Evolutionary conservation across 1,140 invertebrate genomes (phyloP).

Genomic region (Subanguina moxae): DNA sequence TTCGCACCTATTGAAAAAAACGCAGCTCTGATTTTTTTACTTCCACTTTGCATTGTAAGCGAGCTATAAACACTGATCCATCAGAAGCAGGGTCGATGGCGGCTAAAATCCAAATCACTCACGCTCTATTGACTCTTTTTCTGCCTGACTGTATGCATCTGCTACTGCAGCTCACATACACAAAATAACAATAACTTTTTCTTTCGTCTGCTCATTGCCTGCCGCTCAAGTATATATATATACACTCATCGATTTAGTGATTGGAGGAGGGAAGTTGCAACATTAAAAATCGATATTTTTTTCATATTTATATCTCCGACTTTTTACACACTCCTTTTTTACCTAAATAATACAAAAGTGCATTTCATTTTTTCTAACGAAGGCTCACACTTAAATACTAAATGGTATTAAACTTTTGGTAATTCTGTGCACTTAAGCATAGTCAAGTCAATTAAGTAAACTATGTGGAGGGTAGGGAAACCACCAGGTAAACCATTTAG

Average conservation of each 20-base stretch:
- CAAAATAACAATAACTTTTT: neutral
- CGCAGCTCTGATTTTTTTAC: too few relatives aligned
- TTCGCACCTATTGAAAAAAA: too few relatives aligned
- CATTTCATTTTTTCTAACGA: neutral
- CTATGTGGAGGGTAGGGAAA: too few relatives aligned
- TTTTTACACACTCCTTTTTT: constrained; percentile 4
- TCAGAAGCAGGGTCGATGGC: too few relatives aligned
- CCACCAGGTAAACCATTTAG: too few relatives aligned
- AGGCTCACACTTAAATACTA: constrained; percentile 1
- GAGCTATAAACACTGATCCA: too few relatives aligned
- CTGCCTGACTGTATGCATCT: neutral
- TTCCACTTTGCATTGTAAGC: too few relatives aligned
- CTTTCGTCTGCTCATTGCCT: neutral
- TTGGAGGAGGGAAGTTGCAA: neutral
- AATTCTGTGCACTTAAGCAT: too few relatives aligned
- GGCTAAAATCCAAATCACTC: too few relatives aligned
- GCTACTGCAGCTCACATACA: neutral
- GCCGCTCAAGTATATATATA: neutral
- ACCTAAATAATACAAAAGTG: neutral
- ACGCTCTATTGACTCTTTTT: neutral
- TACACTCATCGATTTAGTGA: neutral
- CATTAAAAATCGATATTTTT: neutral
- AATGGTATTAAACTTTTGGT: too few relatives aligned
- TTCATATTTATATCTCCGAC: constrained; percentile 4
- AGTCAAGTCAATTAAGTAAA: too few relatives aligned